Evolutionary conservation across 1,140 invertebrate species (phyloP).

Genomic region (Saccostrea glomerata): DNA sequence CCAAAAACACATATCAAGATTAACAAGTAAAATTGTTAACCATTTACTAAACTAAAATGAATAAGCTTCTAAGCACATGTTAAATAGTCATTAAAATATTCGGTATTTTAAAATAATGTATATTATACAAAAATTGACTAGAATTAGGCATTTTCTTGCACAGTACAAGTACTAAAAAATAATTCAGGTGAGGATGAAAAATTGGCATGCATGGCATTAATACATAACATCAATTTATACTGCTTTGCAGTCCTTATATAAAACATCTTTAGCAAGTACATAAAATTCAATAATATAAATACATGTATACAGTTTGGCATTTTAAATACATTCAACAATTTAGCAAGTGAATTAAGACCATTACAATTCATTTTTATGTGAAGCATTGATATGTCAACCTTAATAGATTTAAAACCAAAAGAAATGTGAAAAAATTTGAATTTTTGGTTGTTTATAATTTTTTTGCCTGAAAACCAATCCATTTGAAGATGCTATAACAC

Average conservation of each 20-base stretch:
- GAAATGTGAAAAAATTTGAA: too few relatives aligned
- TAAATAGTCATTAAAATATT: background rate
- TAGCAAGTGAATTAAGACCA: too few relatives aligned
- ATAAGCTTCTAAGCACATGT: too few relatives aligned
- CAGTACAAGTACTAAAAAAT: background rate
- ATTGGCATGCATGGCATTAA: background rate
- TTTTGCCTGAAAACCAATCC: too few relatives aligned
- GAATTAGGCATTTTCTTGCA: background rate
- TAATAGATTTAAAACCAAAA: too few relatives aligned
- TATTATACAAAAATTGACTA: background rate
- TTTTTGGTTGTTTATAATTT: too few relatives aligned
- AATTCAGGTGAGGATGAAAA: background rate
- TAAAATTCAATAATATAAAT: background rate
- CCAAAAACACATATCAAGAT: too few relatives aligned
- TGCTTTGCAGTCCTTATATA: background rate
- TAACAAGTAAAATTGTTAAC: too few relatives aligned
- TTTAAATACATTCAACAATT: background rate
- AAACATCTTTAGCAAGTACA: background rate
- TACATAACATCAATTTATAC: conserved; percentile 1
- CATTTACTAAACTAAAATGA: too few relatives aligned
- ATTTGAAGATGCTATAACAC: too few relatives aligned
- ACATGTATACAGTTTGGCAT: background rate
- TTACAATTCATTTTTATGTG: too few relatives aligned
- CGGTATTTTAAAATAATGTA: background rate
- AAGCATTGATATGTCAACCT: too few relatives aligned